Evolutionary conservation across 2,888 invertebrate genomes (phyloP), one percentile per base, ranked within the genome.

Genomic region (Odontomyia ornata): DNA sequence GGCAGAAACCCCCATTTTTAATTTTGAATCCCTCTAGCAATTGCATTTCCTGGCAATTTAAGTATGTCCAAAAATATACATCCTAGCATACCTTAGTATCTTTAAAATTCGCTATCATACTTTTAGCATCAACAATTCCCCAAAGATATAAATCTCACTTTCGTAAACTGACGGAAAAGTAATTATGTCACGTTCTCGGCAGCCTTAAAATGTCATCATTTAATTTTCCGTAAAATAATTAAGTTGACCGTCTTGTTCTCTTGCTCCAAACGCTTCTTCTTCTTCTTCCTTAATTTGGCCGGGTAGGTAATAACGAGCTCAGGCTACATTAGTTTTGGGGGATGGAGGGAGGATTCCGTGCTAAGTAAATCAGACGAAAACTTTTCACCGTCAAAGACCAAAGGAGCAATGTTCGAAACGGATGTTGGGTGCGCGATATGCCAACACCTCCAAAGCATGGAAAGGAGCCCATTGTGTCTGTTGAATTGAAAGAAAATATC

Each of bases 141-240:
- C 47, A 27, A n/a, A 47, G 46, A 75, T 75, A 64, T 64, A 75
- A 75, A 75, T 64, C 62, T 64, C 64, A 75, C 75, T 75, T 75
- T 62, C 46, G 46, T 30, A 64, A 75, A 64, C 75, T 75, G 75
- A 75, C 62, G 64, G 56, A 67, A 76, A 65, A 76, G 56, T 60
- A 73, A 73, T 72, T 79, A 65, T 73, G 77, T 77, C 77, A 78
- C 81, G 81, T 80, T 81, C 78, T 80, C 80, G 79, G 80, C 65
- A 76, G 80, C 80, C 80, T 81, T 81, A 80, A 80, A 83, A 84
- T 85, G 85, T 86, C 86, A 86, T 86, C 86, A 86, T 86, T 86
- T 86, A 86, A 86, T 86, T 86, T 86, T 86, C 86, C 85, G 83
- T 85, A 85, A 86, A 86, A 86, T 86, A 86, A 86, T 86, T 86